Evolutionary conservation across 2,888 invertebrate species (phyloP).

Genomic region (Electrophaes corylata): DNA sequence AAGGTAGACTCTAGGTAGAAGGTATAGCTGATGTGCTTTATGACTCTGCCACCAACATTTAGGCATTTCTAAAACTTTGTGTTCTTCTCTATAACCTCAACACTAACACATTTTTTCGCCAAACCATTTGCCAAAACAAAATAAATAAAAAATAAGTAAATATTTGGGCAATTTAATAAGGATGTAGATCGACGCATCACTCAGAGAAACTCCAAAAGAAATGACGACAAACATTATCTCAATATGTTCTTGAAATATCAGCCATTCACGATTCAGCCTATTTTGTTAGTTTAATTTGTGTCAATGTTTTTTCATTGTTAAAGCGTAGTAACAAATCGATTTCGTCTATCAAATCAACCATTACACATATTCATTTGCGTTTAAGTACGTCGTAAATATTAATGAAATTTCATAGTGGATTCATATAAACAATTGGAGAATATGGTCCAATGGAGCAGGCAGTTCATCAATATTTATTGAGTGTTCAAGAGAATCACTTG

Average conservation of each 20-base stretch:
- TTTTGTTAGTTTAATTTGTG: constrained; percentile 16
- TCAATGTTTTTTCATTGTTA: constrained; percentile 18
- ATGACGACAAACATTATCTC: neutral
- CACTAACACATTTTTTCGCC: too few species aligned
- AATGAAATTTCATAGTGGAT: constrained; percentile 38
- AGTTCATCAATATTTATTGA: constrained; percentile 49
- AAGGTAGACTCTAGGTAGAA: too few species aligned
- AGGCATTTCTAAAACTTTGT: neutral
- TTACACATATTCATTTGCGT: constrained; percentile 38
- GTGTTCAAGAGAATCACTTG: constrained; percentile 24
- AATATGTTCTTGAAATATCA: constrained; percentile 10
- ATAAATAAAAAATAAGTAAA: neutral
- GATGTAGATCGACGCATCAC: neutral
- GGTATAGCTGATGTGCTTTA: too few species aligned
- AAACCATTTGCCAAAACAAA: neutral
- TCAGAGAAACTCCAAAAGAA: neutral
- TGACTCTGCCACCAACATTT: too few species aligned
- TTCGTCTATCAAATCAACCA: constrained; percentile 36
- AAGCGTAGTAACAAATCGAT: constrained; percentile 19
- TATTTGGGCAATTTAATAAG: neutral
- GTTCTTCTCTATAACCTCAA: too few species aligned
- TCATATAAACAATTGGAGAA: constrained; percentile 45
- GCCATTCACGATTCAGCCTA: neutral
- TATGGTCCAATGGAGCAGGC: constrained; percentile 37
- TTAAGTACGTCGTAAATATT: constrained; percentile 49